phyloP scores from a whole-genome alignment of 2,113 vertebrate species.

The Ptyas mucosa region DNA sequence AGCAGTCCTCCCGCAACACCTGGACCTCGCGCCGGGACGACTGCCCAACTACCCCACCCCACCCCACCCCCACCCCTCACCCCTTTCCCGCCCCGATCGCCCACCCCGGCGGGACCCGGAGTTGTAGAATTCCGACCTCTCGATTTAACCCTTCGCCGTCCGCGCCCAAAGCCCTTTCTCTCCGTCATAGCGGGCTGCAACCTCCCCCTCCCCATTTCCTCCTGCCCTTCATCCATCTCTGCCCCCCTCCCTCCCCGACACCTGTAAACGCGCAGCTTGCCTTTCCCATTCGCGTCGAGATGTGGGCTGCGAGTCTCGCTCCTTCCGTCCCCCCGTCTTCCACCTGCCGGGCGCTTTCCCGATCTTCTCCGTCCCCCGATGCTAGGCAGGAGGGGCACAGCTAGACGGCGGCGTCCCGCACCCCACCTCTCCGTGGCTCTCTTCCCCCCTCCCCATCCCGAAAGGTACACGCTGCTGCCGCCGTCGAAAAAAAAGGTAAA shows the following conservation, averaged over 20 bases:
- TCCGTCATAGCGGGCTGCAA: too few species aligned
- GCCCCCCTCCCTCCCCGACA: not conserved
- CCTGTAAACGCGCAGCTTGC: conserved; percentile 1
- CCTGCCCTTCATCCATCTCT: not conserved
- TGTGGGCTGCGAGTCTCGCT: not conserved
- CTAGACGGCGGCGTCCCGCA: conserved; percentile 2
- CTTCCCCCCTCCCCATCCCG: not conserved
- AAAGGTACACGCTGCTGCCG: not conserved
- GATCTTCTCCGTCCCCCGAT: not conserved
- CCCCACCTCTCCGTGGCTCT: not conserved
- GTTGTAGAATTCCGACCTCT: not conserved
- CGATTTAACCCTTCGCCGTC: not conserved
- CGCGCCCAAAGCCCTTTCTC: not conserved
- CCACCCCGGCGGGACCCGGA: conserved; percentile 3
- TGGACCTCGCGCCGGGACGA: not conserved
- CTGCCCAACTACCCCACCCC: not conserved
- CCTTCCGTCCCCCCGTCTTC: not conserved
- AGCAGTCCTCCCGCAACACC: not conserved
- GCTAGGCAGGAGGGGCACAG: not conserved
- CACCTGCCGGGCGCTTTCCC: not conserved
- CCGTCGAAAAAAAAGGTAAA: conserved; percentile 51
- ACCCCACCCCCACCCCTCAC: not conserved
- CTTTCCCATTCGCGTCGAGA: not conserved
- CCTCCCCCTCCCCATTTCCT: not conserved
- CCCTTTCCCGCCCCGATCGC: not conserved